Evolutionary conservation across 2,888 invertebrate species (phyloP), one percentile per base, ranked within the genome.

Genomic region (Dinocampus coccinellae): DNA sequence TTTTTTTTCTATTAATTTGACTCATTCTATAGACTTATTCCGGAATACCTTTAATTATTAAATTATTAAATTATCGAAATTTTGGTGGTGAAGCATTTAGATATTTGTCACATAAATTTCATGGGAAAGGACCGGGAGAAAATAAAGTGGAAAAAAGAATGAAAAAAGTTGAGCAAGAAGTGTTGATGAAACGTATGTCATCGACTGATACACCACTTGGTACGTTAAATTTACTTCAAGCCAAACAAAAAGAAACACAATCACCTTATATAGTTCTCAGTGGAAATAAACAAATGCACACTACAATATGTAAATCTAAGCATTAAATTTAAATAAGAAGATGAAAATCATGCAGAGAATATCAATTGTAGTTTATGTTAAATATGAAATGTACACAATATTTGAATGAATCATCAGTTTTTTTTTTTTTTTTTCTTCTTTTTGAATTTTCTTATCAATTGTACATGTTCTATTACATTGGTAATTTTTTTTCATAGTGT

Each of bases 41-140:
- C n/a, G n/a, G n/a, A n/a, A n/a, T n/a, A n/a, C n/a, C n/a, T n/a
- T n/a, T n/a, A n/a, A n/a, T n/a, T n/a, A n/a, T n/a, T n/a, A n/a
- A n/a, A n/a, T n/a, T n/a, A n/a, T n/a, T n/a, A n/a, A n/a, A n/a
- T n/a, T n/a, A n/a, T n/a, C n/a, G n/a, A n/a, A n/a, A n/a, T n/a
- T n/a, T n/a, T n/a, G 99, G 99, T 88, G 98, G 98, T 85, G 95
- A 99, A 90, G 99, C 99, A 61, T 99, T 98, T 89, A 91, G 96
- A 78, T 96, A 97, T 89, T 90, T 99, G 68, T 97, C 97, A 26
- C 99, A 98, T 88, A 97, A 98, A 89, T 99, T 99, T 90, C 99
- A 99, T 89, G 99, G 99, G 66, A 99, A 99, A 89, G 98, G 98
- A 1, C 98, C 99, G 22, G 99, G 99, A 68, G 99, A 99, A 88